Evolutionary conservation across 1,140 invertebrate genomes (phyloP), one percentile per base, ranked within the genome.

Genomic region (Drosophila busckii): DNA sequence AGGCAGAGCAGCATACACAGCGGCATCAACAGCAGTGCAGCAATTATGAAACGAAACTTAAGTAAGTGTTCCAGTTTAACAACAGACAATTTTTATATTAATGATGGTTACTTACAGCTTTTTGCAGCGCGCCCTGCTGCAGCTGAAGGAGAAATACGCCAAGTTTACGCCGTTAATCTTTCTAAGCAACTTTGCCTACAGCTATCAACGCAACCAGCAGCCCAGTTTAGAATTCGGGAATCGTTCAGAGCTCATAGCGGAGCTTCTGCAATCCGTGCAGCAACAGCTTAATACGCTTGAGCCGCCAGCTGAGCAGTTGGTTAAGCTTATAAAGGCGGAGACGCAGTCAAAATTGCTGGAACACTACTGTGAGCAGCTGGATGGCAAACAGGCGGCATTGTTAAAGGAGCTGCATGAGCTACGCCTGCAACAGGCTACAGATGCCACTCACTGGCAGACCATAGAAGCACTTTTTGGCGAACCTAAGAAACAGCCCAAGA

Each of bases 111-210:
- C 2, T 25, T 26, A 3, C 32, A 87, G 85, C 68, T 87, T 87
- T 38, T 44, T 87, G n/a, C 75, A 85, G 45, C 76, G 68, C 23
- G 84, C 85, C 0, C 13, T 87, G 20, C 65, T 65, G 23, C 20
- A 34, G 2, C 56, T 87, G 4, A 68, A 76, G 40, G 71, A 87
- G 46, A 87, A 87, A 68, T 87, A 87, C 70, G 78, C 83, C 68
- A 87, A 87, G 80, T 87, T 82, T 12, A 87, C 85, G 17, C 85
- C 85, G 3, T 32, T 87, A 35, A 69, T 87, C 63, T 86, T 87
- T 75, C 83, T 87, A 1, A 85, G 50, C 20, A 87, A 87, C 31
- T 87, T 87, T 52, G 70, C 86, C 26, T 80, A 70, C 59, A 56
- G 75, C 16, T 84, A 84, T 29, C 60, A 71, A 9, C 61, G 48